Evolutionary conservation across 2,888 invertebrate genomes (phyloP).

Genomic region (Dasypogon diadema): DNA sequence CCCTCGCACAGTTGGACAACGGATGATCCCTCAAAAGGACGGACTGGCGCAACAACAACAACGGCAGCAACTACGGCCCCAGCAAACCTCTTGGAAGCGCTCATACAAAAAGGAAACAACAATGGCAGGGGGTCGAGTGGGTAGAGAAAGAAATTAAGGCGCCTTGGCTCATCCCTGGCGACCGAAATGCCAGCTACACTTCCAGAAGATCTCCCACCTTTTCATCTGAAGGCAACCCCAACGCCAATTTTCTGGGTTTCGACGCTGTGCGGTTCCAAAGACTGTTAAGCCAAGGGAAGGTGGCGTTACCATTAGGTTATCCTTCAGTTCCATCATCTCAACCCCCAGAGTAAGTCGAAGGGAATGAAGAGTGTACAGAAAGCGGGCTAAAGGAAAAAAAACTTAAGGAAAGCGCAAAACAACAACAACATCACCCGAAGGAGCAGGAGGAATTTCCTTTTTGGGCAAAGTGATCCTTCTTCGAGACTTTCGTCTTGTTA

Average conservation of each 20-base stretch:
- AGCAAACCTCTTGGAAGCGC: constrained; percentile 52
- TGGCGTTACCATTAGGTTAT: constrained; percentile 53
- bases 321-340: constrained; percentile 54
- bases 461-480: constrained; percentile 54
- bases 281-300: constrained; percentile 37
- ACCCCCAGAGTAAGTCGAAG: constrained; percentile 37
- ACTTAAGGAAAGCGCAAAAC: constrained; percentile 42
- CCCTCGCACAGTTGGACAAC: constrained; percentile 53
- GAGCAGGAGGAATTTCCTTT: constrained; percentile 53
- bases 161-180: constrained; percentile 45
- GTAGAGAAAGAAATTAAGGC: constrained; percentile 51
- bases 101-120: constrained; percentile 50
- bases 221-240: constrained; percentile 45
- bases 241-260: constrained; percentile 54
- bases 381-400: constrained; percentile 17
- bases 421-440: constrained; percentile 50
- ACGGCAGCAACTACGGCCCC: constrained; percentile 23
- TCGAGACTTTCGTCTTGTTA: constrained; percentile 55
- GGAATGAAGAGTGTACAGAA: constrained; percentile 32
- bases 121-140: constrained; percentile 37
- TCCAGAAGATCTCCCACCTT: constrained; percentile 38
- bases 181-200: constrained; percentile 30
- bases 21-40: constrained; percentile 54
- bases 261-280: constrained; percentile 42
- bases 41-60: constrained; percentile 49